A percentile compares a stretch with the other conserved stretches of the same genome.
Evolutionary conservation across 2,797 vertebrate genomes (phyloP).

Genomic region (Chiroxiphia lanceolata): DNA sequence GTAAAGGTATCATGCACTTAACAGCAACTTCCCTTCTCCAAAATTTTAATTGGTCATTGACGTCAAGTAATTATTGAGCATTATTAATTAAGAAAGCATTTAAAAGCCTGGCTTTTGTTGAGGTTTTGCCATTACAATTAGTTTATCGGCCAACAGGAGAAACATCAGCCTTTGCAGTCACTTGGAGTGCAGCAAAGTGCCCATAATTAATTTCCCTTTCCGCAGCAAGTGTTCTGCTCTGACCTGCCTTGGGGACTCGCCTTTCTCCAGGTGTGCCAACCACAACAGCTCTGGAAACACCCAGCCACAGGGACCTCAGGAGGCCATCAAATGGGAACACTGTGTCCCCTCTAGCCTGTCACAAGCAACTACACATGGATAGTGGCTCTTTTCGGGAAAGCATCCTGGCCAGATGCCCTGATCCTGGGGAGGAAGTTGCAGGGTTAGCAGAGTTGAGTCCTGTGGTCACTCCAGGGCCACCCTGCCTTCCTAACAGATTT

Average conservation of each 20-base stretch:
- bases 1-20: constrained; percentile 2
- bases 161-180: constrained; percentile 32
- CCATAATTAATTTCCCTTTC: constrained; percentile 67
- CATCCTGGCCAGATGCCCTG: neutral
- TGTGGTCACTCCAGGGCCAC: neutral
- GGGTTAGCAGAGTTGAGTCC: neutral
- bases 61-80: constrained; percentile 63
- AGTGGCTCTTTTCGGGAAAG: neutral
- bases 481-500: neutral
- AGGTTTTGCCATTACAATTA: constrained; percentile 56
- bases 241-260: constrained; percentile 42
- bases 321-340: neutral
- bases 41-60: constrained; percentile 59
- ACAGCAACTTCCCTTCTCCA: constrained; percentile 48
- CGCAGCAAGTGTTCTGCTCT: neutral
- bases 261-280: constrained; percentile 56
- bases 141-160: constrained; percentile 47
- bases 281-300: constrained; percentile 16
- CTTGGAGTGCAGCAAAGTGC: constrained; percentile 35
- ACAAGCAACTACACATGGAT: neutral
- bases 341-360: neutral
- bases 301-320: neutral
- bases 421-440: neutral
- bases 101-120: constrained; percentile 50
- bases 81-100: constrained; percentile 66